These are phyloP conservation scores for Akabosia matsudoensis DNA, from an alignment of 1,140 invertebrate species.

Conservation along the genomic window DNA sequence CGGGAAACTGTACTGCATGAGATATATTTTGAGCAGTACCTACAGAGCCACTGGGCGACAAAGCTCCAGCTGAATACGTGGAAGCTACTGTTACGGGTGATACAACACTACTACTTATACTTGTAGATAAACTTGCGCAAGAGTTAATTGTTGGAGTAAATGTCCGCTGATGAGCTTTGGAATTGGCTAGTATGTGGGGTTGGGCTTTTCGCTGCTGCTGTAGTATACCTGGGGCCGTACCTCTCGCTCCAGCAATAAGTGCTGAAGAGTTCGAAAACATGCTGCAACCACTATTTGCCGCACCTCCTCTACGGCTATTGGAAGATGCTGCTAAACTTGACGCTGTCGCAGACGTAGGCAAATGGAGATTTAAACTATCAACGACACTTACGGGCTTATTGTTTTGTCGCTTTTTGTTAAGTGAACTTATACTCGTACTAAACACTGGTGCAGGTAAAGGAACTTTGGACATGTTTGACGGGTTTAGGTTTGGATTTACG, in stretches of 20 bases:
- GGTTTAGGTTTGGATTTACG: constrained; percentile 9
- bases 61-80: background rate
- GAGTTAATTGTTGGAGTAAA: constrained; percentile 16
- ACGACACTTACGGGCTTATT: constrained; percentile 21
- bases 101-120: constrained; percentile 18
- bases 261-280: background rate
- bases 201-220: constrained; percentile 36
- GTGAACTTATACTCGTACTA: constrained; percentile 36
- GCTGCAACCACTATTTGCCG: constrained; percentile 17
- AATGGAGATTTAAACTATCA: constrained; percentile 29
- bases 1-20: background rate
- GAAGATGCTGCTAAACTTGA: constrained; percentile 25
- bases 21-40: background rate
- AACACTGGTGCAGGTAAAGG: constrained; percentile 40
- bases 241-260: background rate
- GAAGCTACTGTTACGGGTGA: background rate
- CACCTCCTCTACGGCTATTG: constrained; percentile 11
- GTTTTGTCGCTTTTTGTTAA: constrained; percentile 34
- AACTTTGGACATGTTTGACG: constrained; percentile 23
- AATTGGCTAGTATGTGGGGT: constrained; percentile 39
- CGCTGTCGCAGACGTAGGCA: constrained; percentile 19
- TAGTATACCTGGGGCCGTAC: constrained; percentile 14
- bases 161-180: constrained; percentile 36
- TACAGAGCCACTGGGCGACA: background rate
- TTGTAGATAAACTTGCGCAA: background rate